A percentile compares a stretch with the other conserved stretches of the same genome.
phyloP scores from a whole-genome alignment of 2,113 vertebrate genomes.

The Caretta caretta region DNA sequence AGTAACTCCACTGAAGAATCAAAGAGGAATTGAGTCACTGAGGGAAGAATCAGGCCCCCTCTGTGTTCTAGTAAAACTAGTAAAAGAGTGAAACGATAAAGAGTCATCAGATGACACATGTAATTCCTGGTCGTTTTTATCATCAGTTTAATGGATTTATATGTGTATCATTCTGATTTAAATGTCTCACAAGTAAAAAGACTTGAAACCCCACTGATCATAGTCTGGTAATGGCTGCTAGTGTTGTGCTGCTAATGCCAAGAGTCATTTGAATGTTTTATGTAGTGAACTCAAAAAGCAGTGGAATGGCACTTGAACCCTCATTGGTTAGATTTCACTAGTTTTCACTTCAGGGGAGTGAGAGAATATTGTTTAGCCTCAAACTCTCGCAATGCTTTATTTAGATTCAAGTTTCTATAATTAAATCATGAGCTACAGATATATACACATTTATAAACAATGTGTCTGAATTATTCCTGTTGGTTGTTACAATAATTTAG shows the following conservation, averaged over 20 bases:
- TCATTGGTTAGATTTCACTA: background rate
- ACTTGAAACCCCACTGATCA: rapidly evolving
- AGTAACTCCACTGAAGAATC: background rate
- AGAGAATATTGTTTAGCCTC: background rate
- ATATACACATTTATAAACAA: background rate
- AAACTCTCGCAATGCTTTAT: background rate
- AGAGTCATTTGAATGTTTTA: background rate
- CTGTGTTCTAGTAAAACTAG: background rate
- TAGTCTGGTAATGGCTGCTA: rapidly evolving
- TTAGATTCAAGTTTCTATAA: background rate
- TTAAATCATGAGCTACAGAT: background rate
- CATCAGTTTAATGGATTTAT: rapidly evolving
- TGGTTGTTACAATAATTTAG: background rate
- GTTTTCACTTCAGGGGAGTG: background rate
- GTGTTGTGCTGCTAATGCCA: background rate
- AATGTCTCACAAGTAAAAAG: rapidly evolving
- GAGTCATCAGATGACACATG: background rate
- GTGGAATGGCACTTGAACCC: background rate
- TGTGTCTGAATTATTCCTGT: background rate
- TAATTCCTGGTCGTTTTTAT: background rate
- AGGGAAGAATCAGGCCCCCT: background rate
- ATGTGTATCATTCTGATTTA: background rate
- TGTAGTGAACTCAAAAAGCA: background rate
- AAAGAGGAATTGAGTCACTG: rapidly evolving
- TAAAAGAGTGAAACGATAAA: background rate